These are phyloP conservation scores for Bombus breviceps DNA, from an alignment of 1,140 invertebrate genomes.

Conservation along the genomic window DNA sequence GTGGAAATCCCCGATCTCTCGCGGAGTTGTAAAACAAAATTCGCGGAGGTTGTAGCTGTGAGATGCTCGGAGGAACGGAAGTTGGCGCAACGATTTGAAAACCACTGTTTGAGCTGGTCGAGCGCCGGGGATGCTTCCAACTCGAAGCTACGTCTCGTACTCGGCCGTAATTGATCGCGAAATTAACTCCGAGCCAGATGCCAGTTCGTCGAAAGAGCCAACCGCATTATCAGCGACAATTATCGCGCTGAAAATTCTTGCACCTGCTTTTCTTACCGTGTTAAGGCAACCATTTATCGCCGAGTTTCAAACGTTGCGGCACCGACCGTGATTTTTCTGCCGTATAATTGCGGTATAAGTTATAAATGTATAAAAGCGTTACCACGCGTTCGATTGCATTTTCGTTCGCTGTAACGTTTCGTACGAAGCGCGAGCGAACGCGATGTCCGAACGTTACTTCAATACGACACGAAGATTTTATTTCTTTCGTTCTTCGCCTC, in stretches of 20 bases:
- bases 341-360: neutral
- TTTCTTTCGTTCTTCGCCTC: neutral
- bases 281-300: too few relatives aligned
- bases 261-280: neutral
- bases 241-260: neutral
- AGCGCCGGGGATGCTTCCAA: neutral
- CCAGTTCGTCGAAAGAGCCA: neutral
- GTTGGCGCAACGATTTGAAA: neutral
- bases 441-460: neutral
- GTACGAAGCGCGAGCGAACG: too few relatives aligned
- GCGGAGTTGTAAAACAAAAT: neutral
- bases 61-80: too few relatives aligned
- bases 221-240: neutral
- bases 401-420: too few relatives aligned
- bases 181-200: conserved; percentile 3
- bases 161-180: conserved; percentile 11
- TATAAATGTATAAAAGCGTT: too few relatives aligned
- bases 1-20: too few relatives aligned
- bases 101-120: neutral
- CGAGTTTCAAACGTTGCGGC: too few relatives aligned
- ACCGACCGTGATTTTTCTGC: neutral
- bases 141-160: neutral
- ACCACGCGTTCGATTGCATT: too few relatives aligned
- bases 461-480: neutral
- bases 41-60: neutral